Percentiles rank a stretch among this genome's conserved stretches.
Evolutionary conservation across 37 sponge, comb jelly and placozoan species (phyloP).

Genomic region (Bolinopsis microptera): DNA sequence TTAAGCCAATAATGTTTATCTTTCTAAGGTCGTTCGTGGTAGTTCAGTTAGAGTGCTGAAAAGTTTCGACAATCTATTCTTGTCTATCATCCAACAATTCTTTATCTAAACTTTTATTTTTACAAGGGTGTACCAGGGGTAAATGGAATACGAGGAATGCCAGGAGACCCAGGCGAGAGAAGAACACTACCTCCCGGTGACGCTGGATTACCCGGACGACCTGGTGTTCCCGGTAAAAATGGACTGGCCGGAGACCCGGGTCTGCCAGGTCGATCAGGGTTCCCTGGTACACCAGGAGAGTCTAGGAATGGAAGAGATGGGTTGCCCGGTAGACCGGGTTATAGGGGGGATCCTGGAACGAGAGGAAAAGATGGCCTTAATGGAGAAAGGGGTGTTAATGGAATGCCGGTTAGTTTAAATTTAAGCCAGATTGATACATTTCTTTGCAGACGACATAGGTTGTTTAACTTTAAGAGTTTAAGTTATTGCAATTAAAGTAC

Average conservation of each 20-base stretch:
- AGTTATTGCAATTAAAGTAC: too few relatives aligned
- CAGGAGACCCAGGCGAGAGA: conserved; percentile 6
- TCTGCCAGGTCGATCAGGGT: background rate
- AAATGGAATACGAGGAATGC: background rate
- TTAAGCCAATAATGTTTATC: too few relatives aligned
- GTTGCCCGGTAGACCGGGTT: background rate
- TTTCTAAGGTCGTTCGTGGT: too few relatives aligned
- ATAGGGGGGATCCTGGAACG: background rate
- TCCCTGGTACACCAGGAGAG: background rate
- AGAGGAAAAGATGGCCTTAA: background rate
- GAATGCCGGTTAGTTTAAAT: background rate
- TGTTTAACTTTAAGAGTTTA: too few relatives aligned
- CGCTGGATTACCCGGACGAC: background rate
- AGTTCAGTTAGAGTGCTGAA: too few relatives aligned
- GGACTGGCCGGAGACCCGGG: background rate
- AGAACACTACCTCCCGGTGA: background rate
- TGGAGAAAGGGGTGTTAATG: background rate
- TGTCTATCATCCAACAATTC: too few relatives aligned
- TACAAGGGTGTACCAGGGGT: conserved; percentile 7
- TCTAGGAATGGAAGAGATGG: background rate
- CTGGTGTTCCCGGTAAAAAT: background rate
- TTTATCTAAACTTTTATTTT: too few relatives aligned
- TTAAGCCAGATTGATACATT: too few relatives aligned
- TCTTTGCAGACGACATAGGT: too few relatives aligned
- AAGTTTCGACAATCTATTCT: too few relatives aligned